Percentiles rank a stretch among this genome's conserved stretches.
These are phyloP conservation scores for Coendou prehensilis DNA, from an alignment of 2,797 vertebrate species.

Conservation along the genomic window DNA sequence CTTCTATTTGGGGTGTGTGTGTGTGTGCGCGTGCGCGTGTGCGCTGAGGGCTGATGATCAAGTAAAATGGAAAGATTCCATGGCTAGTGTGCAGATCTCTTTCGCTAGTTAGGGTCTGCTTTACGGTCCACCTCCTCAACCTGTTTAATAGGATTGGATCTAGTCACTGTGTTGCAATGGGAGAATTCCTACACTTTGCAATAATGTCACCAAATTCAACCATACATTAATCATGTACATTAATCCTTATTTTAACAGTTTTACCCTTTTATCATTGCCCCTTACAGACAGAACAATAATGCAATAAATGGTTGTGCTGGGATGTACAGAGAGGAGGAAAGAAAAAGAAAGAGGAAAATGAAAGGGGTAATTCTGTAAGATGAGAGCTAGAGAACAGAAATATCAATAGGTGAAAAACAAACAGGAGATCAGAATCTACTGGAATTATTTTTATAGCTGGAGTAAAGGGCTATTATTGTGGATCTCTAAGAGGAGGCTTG, in stretches of 20 bases:
- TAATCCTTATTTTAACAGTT: neutral
- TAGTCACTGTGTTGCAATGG: neutral
- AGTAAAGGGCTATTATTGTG: neutral
- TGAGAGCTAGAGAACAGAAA: neutral
- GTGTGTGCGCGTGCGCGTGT: neutral
- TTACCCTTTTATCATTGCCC: neutral
- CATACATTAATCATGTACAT: neutral
- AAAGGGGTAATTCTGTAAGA: neutral
- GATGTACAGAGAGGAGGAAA: neutral
- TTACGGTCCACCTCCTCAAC: neutral
- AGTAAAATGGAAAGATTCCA: neutral
- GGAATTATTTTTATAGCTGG: neutral
- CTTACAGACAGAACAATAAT: neutral
- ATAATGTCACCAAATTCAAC: neutral
- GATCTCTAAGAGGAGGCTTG: neutral
- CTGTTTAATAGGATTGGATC: neutral
- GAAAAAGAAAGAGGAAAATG: neutral
- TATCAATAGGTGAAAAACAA: neutral
- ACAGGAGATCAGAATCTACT: neutral
- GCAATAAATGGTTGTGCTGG: neutral
- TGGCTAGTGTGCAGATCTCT: neutral
- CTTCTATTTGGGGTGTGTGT: neutral
- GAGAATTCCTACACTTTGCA: neutral
- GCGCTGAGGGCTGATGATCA: neutral
- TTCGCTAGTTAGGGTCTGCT: neutral